Evolutionary conservation across 2,113 vertebrate species (phyloP).

Genomic region (Butorides virescens): DNA sequence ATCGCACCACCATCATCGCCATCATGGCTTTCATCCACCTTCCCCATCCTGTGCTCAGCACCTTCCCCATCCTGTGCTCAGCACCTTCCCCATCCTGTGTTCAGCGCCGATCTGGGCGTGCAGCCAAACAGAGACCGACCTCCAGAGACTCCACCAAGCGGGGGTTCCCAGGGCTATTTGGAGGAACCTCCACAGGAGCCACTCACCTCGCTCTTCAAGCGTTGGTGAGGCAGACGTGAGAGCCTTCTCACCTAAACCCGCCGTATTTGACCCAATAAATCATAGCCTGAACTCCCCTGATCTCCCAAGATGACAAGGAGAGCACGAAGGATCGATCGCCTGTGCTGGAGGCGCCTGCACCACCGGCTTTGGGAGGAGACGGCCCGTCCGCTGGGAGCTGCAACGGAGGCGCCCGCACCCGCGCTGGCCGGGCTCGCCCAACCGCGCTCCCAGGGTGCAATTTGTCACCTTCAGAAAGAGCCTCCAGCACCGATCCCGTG

Average conservation of each 20-base stretch:
- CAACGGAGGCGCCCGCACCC: not conserved
- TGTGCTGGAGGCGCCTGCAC: not conserved
- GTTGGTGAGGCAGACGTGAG: rapidly evolving
- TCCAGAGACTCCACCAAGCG: rapidly evolving
- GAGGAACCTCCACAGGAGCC: not conserved
- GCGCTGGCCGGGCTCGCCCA: not conserved
- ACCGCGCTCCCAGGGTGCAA: not conserved
- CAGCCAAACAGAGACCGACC: not conserved
- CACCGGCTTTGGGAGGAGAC: not conserved
- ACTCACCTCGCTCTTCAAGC: not conserved
- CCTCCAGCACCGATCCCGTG: not conserved
- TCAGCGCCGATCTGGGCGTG: not conserved
- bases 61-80: rapidly evolving
- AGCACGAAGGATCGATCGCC: rapidly evolving
- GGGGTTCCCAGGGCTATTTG: rapidly evolving
- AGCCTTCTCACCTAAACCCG: not conserved
- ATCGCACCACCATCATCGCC: not conserved
- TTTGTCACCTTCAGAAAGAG: not conserved
- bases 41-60: rapidly evolving
- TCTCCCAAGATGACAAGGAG: not conserved
- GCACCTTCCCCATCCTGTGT: rapidly evolving
- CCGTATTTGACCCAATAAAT: not conserved
- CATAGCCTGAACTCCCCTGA: rapidly evolving
- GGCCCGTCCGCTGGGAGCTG: not conserved
- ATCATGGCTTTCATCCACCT: not conserved